These are phyloP conservation scores for Drosophila rhopaloa DNA, from an alignment of 1,140 invertebrate species.

Conservation along the genomic window DNA sequence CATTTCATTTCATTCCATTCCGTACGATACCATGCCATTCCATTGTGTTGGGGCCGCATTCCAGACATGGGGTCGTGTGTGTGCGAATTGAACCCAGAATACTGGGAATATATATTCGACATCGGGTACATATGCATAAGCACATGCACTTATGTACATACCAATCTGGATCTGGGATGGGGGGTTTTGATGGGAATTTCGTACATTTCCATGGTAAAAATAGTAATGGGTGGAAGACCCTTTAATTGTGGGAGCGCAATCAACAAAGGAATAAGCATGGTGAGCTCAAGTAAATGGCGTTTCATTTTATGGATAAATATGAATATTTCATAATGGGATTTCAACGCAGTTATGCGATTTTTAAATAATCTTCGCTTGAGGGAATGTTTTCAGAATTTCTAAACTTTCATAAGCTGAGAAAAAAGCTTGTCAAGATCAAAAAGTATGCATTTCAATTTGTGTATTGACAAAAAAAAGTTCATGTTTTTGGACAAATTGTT, in stretches of 20 bases:
- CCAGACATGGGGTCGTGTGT: conserved; percentile 69
- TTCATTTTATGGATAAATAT: conserved; percentile 22
- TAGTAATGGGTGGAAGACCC: conserved; percentile 15
- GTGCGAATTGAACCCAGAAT: conserved; percentile 53
- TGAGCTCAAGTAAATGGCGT: conserved; percentile 17
- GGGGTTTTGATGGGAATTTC: conserved; percentile 33
- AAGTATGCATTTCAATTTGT: too few relatives aligned
- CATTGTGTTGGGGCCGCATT: conserved; percentile 70
- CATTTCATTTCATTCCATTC: conserved; percentile 37
- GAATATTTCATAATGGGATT: conserved; percentile 11
- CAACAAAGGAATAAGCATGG: conserved; percentile 1
- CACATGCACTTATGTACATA: conserved; percentile 15
- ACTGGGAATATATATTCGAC: conserved; percentile 34
- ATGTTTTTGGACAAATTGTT: too few relatives aligned
- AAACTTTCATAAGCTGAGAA: too few relatives aligned
- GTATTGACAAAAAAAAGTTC: too few relatives aligned
- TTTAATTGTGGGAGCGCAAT: conserved; percentile 27
- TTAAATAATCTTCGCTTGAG: not conserved
- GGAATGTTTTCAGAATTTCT: too few relatives aligned
- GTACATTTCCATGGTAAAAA: conserved; percentile 21
- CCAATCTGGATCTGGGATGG: conserved; percentile 17
- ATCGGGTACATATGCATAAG: conserved; percentile 6
- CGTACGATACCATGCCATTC: conserved; percentile 37
- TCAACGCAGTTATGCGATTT: not conserved
- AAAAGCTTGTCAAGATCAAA: too few relatives aligned